These are phyloP conservation scores for Bellardia bayeri DNA, from an alignment of 2,888 invertebrate genomes.

Conservation along the genomic window DNA sequence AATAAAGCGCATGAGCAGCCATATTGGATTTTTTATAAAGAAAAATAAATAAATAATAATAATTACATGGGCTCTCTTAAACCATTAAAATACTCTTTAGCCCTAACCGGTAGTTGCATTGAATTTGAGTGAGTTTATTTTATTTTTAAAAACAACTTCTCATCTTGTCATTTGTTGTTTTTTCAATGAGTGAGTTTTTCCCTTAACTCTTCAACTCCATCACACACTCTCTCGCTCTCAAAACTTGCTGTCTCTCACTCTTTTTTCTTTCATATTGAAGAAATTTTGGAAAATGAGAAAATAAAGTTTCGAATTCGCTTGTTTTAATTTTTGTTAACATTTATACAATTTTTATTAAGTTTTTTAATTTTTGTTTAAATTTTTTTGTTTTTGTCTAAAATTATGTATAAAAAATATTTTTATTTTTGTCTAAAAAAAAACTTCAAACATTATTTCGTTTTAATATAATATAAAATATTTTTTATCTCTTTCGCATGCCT, in stretches of 20 bases:
- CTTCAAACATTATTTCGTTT: conserved; percentile 45
- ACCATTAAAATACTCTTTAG: conserved; percentile 1
- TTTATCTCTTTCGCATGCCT: conserved; percentile 47
- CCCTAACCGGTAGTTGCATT: neutral
- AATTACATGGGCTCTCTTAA: neutral
- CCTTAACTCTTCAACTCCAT: conserved; percentile 16
- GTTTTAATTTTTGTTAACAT: conserved; percentile 62
- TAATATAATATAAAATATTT: conserved; percentile 38
- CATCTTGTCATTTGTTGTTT: neutral
- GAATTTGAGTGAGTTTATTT: conserved; percentile 63
- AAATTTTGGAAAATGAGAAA: conserved; percentile 48
- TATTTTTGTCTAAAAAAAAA: conserved; percentile 57
- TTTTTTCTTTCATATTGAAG: conserved; percentile 13
- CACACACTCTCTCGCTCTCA: conserved; percentile 16
- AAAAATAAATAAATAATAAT: conserved; percentile 45
- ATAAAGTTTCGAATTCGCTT: conserved; percentile 50
- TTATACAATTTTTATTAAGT: conserved; percentile 66
- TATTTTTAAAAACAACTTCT: conserved; percentile 20
- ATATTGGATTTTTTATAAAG: conserved; percentile 66
- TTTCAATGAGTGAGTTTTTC: conserved; percentile 16
- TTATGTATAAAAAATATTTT: conserved; percentile 63
- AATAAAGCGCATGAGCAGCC: conserved; percentile 73
- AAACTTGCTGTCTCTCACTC: neutral
- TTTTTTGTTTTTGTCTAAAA: conserved; percentile 59
- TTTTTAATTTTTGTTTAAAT: conserved; percentile 56